Base-by-base conservation (phyloP, 2,797 vertebrate genomes). In the Thalassophryne amazonica region DNA sequence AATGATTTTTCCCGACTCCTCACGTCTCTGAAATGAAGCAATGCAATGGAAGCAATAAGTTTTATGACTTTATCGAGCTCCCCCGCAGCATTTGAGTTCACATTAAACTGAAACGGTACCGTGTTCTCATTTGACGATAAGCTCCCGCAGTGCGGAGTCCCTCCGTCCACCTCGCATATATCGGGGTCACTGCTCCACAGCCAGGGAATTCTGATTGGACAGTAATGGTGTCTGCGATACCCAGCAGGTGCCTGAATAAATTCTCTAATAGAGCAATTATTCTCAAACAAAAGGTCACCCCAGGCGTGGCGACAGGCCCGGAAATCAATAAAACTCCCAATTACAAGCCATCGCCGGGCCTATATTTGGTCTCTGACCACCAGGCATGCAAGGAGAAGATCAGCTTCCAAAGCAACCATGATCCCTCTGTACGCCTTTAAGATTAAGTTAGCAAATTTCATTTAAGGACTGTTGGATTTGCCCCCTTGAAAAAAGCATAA, bases 211-310 rank as follows among this genome's bases (percentile, higher is more conserved):
- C 69, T 86, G 77, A 86, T 81, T 82, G 80, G 76, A 65, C 76
- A 53, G 69, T 87, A 89, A 88, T 80, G 29, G 78, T 65, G 62
- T 70, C 68, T 72, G 55, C 80, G 75, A 76, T 69, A 73, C 76
- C 76, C 75, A 78, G 75, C 86, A 86, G 84, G 77, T 85, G 81
- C 76, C 81, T 82, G 81, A 80, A 83, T 85, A 85, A 88, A 88
- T 64, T 74, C 72, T 69, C 83, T 90, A 90, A 90, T 87, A 79
- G 87, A 91, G 88, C 84, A 89, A 90, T 92, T 89, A 88, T 88
- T 90, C 82, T 89, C 81, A 86, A 86, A 88, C 85, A 89, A 89
- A 90, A 91, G 86, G 88, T 90, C 85, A 88, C 84, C 85, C 80
- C 84, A 70, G 75, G 82, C 76, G 49, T 86, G 83, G 86, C 76